Conservation (phyloP, 2,113 vertebrate genomes). For the Bucco capensis region DNA sequence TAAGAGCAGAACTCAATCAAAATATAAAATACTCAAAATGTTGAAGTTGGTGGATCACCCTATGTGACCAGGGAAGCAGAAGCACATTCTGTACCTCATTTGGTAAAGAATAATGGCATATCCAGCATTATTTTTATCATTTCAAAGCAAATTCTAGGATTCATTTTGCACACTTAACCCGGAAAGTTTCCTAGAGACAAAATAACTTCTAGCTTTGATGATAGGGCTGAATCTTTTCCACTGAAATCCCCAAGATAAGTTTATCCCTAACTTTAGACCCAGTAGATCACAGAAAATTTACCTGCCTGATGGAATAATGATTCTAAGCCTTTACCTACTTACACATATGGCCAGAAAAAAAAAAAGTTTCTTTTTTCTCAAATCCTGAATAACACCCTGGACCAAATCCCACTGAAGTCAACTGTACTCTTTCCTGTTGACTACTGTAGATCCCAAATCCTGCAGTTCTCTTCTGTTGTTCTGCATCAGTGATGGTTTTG, state of each 20-base stretch:
- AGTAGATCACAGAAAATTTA: not conserved
- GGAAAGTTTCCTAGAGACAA: not conserved
- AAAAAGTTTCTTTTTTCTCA: not conserved
- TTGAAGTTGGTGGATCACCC: not conserved
- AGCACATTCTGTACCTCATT: not conserved
- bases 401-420: not conserved
- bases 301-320: not conserved
- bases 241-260: not conserved
- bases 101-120: not conserved
- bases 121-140: not conserved
- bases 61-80: not conserved
- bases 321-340: not conserved
- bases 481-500: not conserved
- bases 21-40: not conserved
- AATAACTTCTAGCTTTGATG: not conserved
- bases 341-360: not conserved
- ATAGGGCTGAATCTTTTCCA: not conserved
- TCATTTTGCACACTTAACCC: not conserved
- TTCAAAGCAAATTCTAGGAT: not conserved
- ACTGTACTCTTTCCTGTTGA: not conserved
- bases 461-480: not conserved
- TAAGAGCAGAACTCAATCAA: not conserved
- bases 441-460: not conserved
- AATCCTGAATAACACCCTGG: constrained; percentile 13
- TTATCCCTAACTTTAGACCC: not conserved